Evolutionary conservation across 2,113 vertebrate species (phyloP), one percentile per base, ranked within the genome.

Genomic region (Morone saxatilis): DNA sequence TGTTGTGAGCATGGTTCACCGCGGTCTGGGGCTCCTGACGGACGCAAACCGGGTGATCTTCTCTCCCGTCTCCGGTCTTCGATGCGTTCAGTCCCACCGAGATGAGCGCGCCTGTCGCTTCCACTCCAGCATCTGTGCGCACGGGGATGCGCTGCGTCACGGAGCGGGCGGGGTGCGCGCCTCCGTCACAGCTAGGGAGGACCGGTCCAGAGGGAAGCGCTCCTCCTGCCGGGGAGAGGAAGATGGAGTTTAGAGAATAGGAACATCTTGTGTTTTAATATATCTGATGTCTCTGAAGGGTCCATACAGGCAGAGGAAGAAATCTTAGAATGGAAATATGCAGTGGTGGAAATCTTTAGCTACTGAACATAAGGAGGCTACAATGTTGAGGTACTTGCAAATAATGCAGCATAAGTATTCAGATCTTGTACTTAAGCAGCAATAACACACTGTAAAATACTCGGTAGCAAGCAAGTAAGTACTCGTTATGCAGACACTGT

Each of bases 111-210:
- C 65, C 80, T 89, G 86, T 91, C 59, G 36, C 78, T 60, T 61
- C 68, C 31, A 50, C 62, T 83, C 69, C 78, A 51, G 86, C 89
- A 63, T 89, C 86, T 65, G 86, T 57, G 88, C 68, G 70, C 79
- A 72, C 80, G 78, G 78, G 66, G 66, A 83, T 38, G 89, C 80
- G 85, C 89, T 60, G 86, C 84, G 88, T 89, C 82, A 87, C 91
- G 69, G 86, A 70, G 80, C 82, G 88, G 14, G 90, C 76, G 48
- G 54, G 71, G 67, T 60, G 90, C 86, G 91, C 91, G 89, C 78
- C 17, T 53, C 83, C 83, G 84, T 71, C 40, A 66, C 79, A 19
- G 53, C 61, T 6, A 38, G 19, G 5, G 76, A 74, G 59, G 51
- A 53, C 20, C 1, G 72, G 60, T 53, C 43, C 38, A 45, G 16